Evolutionary conservation across 2,113 vertebrate genomes (phyloP).

Genomic region (Pionites leucogaster): DNA sequence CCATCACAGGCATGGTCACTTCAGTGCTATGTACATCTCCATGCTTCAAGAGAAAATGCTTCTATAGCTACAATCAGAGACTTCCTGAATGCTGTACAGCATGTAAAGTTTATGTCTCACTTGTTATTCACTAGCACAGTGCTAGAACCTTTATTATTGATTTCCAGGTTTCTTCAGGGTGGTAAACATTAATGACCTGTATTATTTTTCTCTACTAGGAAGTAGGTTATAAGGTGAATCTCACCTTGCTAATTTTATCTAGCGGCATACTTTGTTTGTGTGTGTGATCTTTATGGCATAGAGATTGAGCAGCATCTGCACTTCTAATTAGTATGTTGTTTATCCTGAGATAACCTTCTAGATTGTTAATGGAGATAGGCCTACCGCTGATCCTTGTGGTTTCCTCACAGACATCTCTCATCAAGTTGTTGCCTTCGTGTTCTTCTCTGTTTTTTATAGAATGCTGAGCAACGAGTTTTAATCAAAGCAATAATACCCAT

Average conservation of each 20-base stretch:
- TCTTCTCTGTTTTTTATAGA: constrained; percentile 18
- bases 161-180: neutral
- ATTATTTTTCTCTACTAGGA: neutral
- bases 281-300: neutral
- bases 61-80: neutral
- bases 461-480: neutral
- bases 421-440: constrained; percentile 28
- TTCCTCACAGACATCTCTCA: constrained; percentile 6
- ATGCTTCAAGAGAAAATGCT: neutral
- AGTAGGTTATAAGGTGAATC: neutral
- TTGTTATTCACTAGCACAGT: neutral
- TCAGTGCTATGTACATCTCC: neutral
- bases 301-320: neutral
- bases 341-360: constrained; percentile 59
- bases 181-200: neutral
- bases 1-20: neutral
- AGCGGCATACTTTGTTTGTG: neutral
- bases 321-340: constrained; percentile 35
- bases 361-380: constrained; percentile 43
- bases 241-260: neutral
- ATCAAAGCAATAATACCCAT: neutral
- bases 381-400: constrained; percentile 23
- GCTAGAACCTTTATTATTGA: neutral
- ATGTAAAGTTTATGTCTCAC: neutral
- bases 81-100: neutral